phyloP scores from a whole-genome alignment of 2,797 vertebrate genomes.

The Acridotheres tristis region DNA sequence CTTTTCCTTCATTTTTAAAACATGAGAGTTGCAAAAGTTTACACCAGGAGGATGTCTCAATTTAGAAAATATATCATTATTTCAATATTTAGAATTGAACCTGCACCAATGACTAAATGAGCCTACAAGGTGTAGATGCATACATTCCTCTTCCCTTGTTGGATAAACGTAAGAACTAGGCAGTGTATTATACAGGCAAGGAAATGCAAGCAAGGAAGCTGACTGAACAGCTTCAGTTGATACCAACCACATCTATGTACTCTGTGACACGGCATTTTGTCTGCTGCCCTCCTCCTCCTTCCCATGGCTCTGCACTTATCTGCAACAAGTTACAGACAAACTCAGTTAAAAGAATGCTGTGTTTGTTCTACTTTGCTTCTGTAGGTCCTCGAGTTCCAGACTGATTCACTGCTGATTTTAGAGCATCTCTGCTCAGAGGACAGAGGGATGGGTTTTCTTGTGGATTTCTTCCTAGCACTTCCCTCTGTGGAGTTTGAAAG shows the following conservation, averaged over 20 bases:
- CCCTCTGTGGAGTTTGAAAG: not conserved
- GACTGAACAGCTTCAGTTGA: not conserved
- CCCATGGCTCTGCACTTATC: not conserved
- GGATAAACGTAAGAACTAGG: not conserved
- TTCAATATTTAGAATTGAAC: not conserved
- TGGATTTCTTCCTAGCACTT: not conserved
- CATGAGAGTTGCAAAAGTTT: not conserved
- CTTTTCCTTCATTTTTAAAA: not conserved
- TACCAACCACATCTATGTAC: fast-evolving
- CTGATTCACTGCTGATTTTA: not conserved
- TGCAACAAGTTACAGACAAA: not conserved
- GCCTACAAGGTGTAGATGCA: not conserved
- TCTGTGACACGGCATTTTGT: not conserved
- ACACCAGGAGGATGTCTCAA: fast-evolving
- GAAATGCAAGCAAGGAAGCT: not conserved
- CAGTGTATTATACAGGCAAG: not conserved
- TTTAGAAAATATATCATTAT: not conserved
- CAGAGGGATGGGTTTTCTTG: not conserved
- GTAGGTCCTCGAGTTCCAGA: not conserved
- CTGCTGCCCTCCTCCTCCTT: not conserved
- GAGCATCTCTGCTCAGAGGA: not conserved
- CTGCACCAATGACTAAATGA: not conserved
- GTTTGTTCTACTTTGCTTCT: not conserved
- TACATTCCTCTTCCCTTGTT: not conserved
- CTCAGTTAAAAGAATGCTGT: not conserved